Evolutionary conservation across 2,113 vertebrate species (phyloP).

Genomic region (Rousettus leschenaultii): DNA sequence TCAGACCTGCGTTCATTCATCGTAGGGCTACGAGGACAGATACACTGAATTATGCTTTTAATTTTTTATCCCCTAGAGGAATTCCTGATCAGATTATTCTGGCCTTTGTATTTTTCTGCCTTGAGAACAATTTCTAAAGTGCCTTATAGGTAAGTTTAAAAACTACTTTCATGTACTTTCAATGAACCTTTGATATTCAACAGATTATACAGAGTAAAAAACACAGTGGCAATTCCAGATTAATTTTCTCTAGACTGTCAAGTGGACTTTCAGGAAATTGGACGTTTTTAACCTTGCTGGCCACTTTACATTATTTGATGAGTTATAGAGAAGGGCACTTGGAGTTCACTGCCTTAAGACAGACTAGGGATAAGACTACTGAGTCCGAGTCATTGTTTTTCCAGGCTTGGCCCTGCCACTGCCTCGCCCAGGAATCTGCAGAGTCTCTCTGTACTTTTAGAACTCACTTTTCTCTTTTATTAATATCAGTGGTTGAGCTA

Average conservation of each 20-base stretch:
- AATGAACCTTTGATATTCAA: constrained; percentile 31
- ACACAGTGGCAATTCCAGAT: not conserved
- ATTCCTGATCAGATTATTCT: constrained; percentile 35
- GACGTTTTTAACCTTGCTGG: constrained; percentile 24
- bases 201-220: constrained; percentile 24
- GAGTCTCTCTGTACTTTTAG: not conserved
- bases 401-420: not conserved
- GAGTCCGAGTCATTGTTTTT: not conserved
- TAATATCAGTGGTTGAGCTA: not conserved
- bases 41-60: constrained; percentile 53
- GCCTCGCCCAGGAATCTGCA: not conserved
- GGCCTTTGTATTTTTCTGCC: constrained; percentile 10
- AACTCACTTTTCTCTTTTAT: not conserved
- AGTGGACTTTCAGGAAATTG: not conserved
- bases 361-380: not conserved
- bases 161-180: not conserved
- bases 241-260: constrained; percentile 23
- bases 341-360: not conserved
- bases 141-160: constrained; percentile 39
- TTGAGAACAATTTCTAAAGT: constrained; percentile 52
- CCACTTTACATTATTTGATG: not conserved
- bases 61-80: constrained; percentile 48
- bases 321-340: not conserved
- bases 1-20: not conserved
- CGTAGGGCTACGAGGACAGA: not conserved